A percentile compares a stretch with the other conserved stretches of the same genome.
Conservation (phyloP, 2,797 vertebrate species). For the Coluber constrictor region DNA sequence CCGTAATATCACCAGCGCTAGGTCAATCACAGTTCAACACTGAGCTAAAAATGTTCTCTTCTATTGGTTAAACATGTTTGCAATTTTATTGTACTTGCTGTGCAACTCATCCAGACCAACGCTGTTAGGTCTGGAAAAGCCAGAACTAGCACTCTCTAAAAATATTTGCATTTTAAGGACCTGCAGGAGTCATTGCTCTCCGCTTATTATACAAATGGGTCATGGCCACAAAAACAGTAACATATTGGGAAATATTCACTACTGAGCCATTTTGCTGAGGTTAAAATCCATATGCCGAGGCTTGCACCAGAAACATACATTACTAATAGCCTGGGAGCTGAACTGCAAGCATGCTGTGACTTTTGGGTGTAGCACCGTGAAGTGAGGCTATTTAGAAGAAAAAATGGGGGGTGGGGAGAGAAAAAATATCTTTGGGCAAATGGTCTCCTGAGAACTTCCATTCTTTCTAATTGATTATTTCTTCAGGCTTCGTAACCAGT, state of each 20-base stretch:
- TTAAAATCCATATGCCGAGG: neutral
- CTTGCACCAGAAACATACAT: neutral
- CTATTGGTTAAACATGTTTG: neutral
- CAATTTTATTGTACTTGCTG: neutral
- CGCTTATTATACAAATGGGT: neutral
- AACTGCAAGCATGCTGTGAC: neutral
- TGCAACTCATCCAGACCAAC: neutral
- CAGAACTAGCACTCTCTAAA: neutral
- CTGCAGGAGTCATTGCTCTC: neutral
- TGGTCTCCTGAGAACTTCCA: neutral
- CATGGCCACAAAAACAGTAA: neutral
- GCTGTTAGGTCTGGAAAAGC: neutral
- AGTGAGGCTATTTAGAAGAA: neutral
- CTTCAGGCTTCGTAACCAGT: neutral
- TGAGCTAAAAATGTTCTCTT: neutral
- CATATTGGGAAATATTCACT: neutral
- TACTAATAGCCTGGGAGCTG: neutral
- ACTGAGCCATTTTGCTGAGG: neutral
- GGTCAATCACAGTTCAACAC: neutral
- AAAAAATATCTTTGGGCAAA: neutral
- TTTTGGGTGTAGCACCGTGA: neutral
- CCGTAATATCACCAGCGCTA: neutral
- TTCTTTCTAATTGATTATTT: neutral
- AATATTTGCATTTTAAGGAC: neutral
- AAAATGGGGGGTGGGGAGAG: neutral